Percentiles rank a stretch among this genome's conserved stretches.
These are phyloP conservation scores for Ceyx margarethae DNA, from an alignment of 2,113 vertebrate genomes.

Conservation along the genomic window DNA sequence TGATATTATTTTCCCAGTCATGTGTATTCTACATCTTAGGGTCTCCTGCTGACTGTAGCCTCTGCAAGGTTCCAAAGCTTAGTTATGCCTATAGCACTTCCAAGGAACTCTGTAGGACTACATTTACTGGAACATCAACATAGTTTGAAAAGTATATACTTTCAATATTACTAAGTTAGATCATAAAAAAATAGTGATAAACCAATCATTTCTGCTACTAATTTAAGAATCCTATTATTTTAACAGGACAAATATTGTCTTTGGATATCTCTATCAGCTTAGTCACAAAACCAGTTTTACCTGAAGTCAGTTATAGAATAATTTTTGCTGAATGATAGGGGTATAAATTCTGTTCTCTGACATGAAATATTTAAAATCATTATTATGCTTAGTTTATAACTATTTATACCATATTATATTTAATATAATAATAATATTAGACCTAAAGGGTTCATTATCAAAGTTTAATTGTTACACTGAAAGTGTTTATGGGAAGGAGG, in stretches of 20 bases:
- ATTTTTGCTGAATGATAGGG: background rate
- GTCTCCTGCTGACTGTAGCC: background rate
- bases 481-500: background rate
- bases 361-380: background rate
- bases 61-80: background rate
- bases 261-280: background rate
- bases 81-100: background rate
- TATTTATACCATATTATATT: background rate
- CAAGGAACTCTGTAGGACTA: background rate
- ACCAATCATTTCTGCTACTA: background rate
- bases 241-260: background rate
- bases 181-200: background rate
- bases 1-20: background rate
- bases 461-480: background rate
- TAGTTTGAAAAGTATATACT: background rate
- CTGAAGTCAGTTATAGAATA: background rate
- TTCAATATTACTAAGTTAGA: background rate
- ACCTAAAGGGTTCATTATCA: background rate
- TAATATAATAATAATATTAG: background rate
- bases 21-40: background rate
- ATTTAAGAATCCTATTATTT: background rate
- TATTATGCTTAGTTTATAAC: background rate
- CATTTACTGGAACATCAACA: background rate
- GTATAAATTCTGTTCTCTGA: background rate
- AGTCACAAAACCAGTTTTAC: background rate